Conservation (phyloP, 2,888 invertebrate genomes). For the Pomacea canaliculata region DNA sequence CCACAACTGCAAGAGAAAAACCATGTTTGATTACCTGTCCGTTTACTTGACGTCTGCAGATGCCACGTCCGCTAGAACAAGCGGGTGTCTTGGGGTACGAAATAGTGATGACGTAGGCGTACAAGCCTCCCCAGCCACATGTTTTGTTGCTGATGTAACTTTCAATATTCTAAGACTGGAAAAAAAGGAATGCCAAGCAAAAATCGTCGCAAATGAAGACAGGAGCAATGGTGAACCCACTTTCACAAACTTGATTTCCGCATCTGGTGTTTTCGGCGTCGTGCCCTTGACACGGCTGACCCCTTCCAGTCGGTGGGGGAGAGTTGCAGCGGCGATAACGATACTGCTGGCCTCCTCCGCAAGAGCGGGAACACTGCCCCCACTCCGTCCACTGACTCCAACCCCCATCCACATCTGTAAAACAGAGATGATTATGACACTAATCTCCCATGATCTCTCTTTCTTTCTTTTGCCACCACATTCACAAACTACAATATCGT, state of each 20-base stretch:
- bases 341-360: conserved; percentile 46
- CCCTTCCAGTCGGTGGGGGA: conserved; percentile 46
- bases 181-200: too few relatives aligned
- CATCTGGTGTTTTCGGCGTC: conserved; percentile 37
- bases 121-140: too few relatives aligned
- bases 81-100: too few relatives aligned
- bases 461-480: too few relatives aligned
- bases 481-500: too few relatives aligned
- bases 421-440: background rate
- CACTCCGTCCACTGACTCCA: conserved; percentile 47
- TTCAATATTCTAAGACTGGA: too few relatives aligned
- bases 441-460: too few relatives aligned
- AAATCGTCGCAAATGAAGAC: too few relatives aligned
- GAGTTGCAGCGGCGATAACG: conserved; percentile 48
- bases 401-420: conserved; percentile 45
- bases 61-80: too few relatives aligned
- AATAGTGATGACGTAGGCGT: too few relatives aligned
- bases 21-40: background rate
- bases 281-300: conserved; percentile 39
- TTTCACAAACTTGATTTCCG: conserved; percentile 36
- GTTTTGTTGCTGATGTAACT: too few relatives aligned
- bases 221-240: conserved; percentile 23
- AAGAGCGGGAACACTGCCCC: conserved; percentile 44
- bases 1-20: background rate
- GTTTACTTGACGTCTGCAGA: background rate